Base-by-base conservation (phyloP, 2,888 invertebrate species). In the Megaustenia siamemsis region DNA sequence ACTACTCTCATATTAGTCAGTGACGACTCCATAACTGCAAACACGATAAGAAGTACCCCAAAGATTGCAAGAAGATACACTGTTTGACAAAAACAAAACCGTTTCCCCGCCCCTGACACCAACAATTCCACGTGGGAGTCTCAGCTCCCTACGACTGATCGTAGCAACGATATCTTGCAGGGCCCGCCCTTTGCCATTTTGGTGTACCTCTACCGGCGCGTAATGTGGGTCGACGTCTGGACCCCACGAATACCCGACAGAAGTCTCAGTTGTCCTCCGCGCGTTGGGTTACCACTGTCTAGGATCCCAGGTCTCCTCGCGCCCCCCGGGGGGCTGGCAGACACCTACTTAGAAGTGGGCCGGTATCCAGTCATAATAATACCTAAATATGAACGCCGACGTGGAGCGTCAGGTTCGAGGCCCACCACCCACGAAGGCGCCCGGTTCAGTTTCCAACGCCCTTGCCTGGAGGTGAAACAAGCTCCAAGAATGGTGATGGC, bases 241-340 rank as follows among this genome's bases (percentile, higher is more conserved):
- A 49, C 49, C 3, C 18, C 49, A 18, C 0, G 8, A 15, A 45
- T 12, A 71, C 43, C 24, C 5, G 8, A n/a, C 45, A 32, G 28
- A 49, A 21, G 32, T 45, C 49, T 49, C 32, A 21, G 28, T 73
- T 73, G 49, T 73, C 32, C 32, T 1, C n/a, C 6, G n/a, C 1
- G 43, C 45, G 60, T 77, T 40, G 32, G 21, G 32, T 49, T 43
- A n/a, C 71, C 18, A 5, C 32, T 6, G 21, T 28, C 28, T 8
- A 35, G 45, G 28, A 73, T 45, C 71, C 71, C 71, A 73, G 4
- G 49, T 45, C 73, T 49, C 4, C 4, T 18, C 49, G 15, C 18
- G 73, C 45, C 73, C 49, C n/a, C 21, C 32, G 73, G 73, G 73
- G 49, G 35, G 49, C 49, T 73, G 73, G 73, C 49, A 73, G 21